phyloP scores from a whole-genome alignment of 1,140 invertebrate species.

The Thrips palmi region DNA sequence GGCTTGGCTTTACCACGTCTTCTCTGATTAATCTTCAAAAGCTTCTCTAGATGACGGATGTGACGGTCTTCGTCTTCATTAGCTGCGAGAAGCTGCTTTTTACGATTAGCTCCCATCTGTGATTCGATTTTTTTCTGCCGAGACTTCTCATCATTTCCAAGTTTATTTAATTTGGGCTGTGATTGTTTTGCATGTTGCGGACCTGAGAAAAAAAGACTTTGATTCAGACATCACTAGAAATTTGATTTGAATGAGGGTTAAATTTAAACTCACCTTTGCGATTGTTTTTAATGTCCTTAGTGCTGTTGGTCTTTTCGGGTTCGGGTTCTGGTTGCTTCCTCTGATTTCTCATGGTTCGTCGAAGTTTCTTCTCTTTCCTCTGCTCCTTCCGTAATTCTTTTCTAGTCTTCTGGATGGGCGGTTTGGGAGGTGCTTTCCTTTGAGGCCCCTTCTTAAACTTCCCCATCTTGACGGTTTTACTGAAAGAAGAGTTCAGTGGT shows the following conservation, averaged over 20 bases:
- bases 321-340: conserved; percentile 17
- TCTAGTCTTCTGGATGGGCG: conserved; percentile 29
- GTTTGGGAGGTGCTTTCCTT: too few species aligned
- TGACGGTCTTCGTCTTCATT: conserved; percentile 61
- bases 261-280: conserved; percentile 16
- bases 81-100: conserved; percentile 40
- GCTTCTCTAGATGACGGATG: conserved; percentile 66
- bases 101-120: conserved; percentile 34
- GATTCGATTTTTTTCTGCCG: conserved; percentile 25
- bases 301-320: conserved; percentile 18
- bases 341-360: conserved; percentile 14
- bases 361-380: conserved; percentile 30
- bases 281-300: conserved; percentile 21
- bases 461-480: too few species aligned
- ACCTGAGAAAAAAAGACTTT: background rate
- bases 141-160: conserved; percentile 11
- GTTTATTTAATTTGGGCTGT: background rate
- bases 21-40: conserved; percentile 60
- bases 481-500: too few species aligned
- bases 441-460: too few species aligned
- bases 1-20: too few species aligned
- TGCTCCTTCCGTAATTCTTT: conserved; percentile 41
- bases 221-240: background rate
- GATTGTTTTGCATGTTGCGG: background rate
- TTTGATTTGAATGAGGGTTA: background rate